Conservation (phyloP, 2,797 vertebrate species). For the Cephalopachus bancanus region DNA sequence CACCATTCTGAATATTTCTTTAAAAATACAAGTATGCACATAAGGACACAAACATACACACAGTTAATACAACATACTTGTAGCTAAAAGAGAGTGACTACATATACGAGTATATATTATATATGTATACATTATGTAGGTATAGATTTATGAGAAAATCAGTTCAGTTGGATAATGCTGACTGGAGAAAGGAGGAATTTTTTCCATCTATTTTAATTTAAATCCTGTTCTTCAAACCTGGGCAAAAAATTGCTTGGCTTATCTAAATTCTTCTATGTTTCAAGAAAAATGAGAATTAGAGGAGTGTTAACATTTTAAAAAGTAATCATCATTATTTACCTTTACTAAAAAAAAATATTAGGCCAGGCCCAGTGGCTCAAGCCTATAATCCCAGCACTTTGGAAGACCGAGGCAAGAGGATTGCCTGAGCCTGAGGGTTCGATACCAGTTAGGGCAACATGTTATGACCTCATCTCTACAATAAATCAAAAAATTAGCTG, state of each 20-base stretch:
- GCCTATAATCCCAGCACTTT: no score
- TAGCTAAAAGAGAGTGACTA: neutral
- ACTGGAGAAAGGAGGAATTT: neutral
- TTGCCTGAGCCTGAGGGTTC: no score
- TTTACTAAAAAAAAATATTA: neutral
- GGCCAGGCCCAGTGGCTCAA: no score
- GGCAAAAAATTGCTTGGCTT: neutral
- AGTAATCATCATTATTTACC: neutral
- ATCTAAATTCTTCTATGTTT: neutral
- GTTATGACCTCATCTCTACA: no score
- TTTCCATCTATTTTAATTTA: neutral
- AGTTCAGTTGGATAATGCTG: neutral
- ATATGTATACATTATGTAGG: neutral
- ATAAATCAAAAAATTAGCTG: no score
- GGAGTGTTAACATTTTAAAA: neutral
- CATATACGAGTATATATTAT: no score
- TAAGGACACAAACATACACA: neutral
- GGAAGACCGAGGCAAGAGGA: no score
- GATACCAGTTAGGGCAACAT: no score
- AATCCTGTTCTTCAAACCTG: neutral
- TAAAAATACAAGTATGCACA: neutral
- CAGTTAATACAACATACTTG: neutral
- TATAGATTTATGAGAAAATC: neutral
- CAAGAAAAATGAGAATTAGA: neutral
- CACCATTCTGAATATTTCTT: neutral